Evolutionary conservation across 2,797 vertebrate genomes (phyloP), one percentile per base, ranked within the genome.

Genomic region (Crocidura indochinensis): DNA sequence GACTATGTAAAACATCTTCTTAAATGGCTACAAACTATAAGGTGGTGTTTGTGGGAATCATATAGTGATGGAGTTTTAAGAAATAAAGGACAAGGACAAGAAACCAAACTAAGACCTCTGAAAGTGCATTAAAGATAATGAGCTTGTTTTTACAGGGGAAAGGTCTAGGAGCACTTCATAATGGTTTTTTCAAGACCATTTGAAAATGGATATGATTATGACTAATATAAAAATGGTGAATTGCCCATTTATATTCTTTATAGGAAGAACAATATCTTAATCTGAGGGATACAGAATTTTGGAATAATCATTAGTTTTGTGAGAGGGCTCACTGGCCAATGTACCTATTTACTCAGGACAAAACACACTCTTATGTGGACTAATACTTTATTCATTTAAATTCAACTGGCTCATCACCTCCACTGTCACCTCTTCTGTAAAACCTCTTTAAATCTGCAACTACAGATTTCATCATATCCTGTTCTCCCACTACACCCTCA

Each of bases 201-300:
- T 84, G 72, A 85, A 82, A 49, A 51, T 17, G 14, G 19, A 60
- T 60, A 17, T 7, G 22, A 60, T 60, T 60, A 60, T 60, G 19
- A 20, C 60, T 90, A 10, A 51, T 68, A 6, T 49, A 90, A 82
- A 76, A 93, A 85, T 6, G 2, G 67, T 77, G 12, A 74, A 67
- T 65, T 75, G 14, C 76, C 67, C 29, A 73, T 46, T 67, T 24
- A 15, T 11, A 38, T 78, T 74, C 80, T 78, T 88, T 22, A 74
- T 53, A 38, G 89, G 29, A 62, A 72, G 24, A 75, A 69, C 8
- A 87, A 60, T 20, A 46, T n/a, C 62, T 65, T 73, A 2, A n/a
- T 65, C 31, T 60, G 12, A 0, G 11, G 56, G 67, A 84, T 20
- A 24, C 38, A 26, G 29, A 20, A 51, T 67, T 84, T 6, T 44